These are phyloP conservation scores for Pyrocephalus nanus DNA, from an alignment of 2,797 vertebrate genomes.

Conservation along the genomic window DNA sequence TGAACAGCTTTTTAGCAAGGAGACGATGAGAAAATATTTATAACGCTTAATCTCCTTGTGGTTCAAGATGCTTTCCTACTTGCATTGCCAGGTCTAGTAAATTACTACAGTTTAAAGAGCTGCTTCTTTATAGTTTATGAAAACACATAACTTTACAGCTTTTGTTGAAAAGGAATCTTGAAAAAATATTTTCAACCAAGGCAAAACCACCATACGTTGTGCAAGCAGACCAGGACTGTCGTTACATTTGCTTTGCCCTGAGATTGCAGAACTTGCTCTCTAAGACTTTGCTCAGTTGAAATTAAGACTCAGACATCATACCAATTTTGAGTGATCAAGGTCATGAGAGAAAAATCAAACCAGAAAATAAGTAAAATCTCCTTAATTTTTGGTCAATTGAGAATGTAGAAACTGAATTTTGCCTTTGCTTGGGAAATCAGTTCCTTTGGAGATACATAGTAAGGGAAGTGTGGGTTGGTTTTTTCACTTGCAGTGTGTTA, in stretches of 20 bases:
- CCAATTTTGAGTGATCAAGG: not conserved
- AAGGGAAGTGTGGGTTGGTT: not conserved
- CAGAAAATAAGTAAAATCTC: not conserved
- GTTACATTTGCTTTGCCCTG: not conserved
- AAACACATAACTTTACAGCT: not conserved
- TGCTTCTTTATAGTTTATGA: not conserved
- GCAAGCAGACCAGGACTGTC: accelerated
- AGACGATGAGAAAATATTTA: not conserved
- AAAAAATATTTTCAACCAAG: not conserved
- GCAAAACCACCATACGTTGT: accelerated
- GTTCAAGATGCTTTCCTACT: not conserved
- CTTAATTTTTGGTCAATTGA: not conserved
- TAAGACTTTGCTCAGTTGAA: not conserved
- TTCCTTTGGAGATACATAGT: not conserved
- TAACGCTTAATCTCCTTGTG: not conserved
- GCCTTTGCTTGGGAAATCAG: not conserved
- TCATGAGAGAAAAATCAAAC: not conserved
- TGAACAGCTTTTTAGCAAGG: not conserved
- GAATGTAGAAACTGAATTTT: not conserved
- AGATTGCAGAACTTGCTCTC: not conserved
- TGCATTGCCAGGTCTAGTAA: not conserved
- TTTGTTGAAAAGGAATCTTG: not conserved
- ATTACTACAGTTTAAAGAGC: not conserved
- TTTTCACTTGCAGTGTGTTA: not conserved
- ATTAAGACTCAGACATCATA: not conserved